Percentiles rank a stretch among this genome's conserved stretches.
These are phyloP conservation scores for Lasiurus cinereus DNA, from an alignment of 2,113 vertebrate genomes.

Conservation along the genomic window DNA sequence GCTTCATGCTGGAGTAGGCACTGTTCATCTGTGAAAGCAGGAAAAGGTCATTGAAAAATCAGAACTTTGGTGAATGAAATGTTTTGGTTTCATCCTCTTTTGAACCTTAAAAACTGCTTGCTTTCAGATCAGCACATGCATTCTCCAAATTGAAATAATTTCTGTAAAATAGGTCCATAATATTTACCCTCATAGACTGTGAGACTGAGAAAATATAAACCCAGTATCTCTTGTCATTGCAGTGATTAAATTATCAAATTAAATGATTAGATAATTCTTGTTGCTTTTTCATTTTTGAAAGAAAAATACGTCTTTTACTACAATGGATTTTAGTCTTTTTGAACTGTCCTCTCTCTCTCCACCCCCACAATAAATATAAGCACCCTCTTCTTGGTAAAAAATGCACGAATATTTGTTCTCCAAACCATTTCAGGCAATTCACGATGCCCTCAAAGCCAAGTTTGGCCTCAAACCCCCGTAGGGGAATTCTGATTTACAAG, in stretches of 20 bases:
- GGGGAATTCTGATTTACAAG: constrained; percentile 46
- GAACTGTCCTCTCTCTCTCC: too few relatives aligned
- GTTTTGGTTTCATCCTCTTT: constrained; percentile 36
- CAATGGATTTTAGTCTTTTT: background rate
- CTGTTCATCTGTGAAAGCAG: background rate
- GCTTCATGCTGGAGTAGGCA: background rate
- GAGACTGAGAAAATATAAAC: background rate
- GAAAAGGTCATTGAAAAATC: background rate
- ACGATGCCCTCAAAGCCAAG: background rate
- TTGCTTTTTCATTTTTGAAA: constrained; percentile 19
- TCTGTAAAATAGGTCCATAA: background rate
- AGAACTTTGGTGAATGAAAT: background rate
- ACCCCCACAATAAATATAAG: background rate
- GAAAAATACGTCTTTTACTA: background rate
- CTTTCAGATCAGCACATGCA: background rate
- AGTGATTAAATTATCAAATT: constrained; percentile 26
- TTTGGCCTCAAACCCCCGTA: background rate
- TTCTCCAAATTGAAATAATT: constrained; percentile 26
- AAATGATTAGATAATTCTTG: constrained; percentile 7
- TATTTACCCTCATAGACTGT: background rate
- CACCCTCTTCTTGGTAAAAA: background rate
- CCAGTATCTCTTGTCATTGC: background rate
- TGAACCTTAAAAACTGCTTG: background rate
- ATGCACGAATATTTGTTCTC: background rate
- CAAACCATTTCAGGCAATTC: background rate